These are phyloP conservation scores for Lepidocyrtoides sp. DNA, from an alignment of 2,888 invertebrate species.

Conservation along the genomic window DNA sequence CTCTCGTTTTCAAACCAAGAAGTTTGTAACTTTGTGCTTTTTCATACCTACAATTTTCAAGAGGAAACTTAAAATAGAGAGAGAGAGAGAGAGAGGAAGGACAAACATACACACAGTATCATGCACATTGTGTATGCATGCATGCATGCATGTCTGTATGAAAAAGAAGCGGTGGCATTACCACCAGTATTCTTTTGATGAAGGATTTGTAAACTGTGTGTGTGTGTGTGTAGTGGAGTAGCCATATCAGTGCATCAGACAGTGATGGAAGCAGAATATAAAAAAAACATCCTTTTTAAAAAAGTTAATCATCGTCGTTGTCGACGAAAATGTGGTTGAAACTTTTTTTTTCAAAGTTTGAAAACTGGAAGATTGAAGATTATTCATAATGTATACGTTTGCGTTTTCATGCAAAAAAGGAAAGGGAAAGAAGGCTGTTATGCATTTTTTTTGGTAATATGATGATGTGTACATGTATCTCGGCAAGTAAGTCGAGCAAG, in stretches of 20 bases:
- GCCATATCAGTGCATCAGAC: no score
- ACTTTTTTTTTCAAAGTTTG: conserved; percentile 2
- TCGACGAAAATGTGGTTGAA: neutral
- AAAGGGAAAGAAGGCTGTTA: neutral
- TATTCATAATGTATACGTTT: neutral
- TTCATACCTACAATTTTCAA: conserved; percentile 20
- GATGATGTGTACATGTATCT: neutral
- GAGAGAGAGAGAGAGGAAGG: neutral
- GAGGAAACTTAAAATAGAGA: neutral
- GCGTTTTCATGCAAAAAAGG: neutral
- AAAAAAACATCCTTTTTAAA: neutral
- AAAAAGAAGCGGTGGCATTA: neutral
- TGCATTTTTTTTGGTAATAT: neutral
- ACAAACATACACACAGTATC: conserved; percentile 21
- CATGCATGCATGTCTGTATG: neutral
- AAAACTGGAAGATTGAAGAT: conserved; percentile 14
- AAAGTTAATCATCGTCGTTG: neutral
- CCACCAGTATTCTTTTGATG: neutral
- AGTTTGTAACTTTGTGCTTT: conserved; percentile 18
- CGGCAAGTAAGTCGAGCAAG: neutral
- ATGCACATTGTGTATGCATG: neutral
- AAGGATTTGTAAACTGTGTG: neutral
- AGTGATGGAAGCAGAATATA: neutral
- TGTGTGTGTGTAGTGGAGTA: no score
- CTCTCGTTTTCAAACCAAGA: neutral